These are phyloP conservation scores for Cephus runcator DNA, from an alignment of 2,888 invertebrate genomes.

Conservation along the genomic window DNA sequence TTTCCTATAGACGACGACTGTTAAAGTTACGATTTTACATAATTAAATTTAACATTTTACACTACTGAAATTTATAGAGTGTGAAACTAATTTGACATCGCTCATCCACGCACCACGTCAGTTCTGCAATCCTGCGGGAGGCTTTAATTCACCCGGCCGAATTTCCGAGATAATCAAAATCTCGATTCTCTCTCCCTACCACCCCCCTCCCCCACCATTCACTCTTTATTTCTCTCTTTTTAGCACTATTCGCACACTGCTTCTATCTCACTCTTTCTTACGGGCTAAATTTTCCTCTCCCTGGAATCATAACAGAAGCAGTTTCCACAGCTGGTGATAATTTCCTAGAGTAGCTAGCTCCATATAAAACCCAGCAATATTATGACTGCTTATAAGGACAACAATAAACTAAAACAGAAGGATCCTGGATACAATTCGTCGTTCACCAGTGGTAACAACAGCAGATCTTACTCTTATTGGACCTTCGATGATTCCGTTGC, in stretches of 20 bases:
- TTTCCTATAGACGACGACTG: not conserved
- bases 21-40: not conserved
- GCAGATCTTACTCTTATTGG: not conserved
- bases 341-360: not conserved
- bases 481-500: not conserved
- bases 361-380: not conserved
- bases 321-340: not conserved
- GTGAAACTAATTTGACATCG: not conserved
- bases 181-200: not conserved
- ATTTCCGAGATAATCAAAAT: not conserved
- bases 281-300: not conserved
- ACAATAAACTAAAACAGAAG: not conserved
- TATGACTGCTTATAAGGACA: not conserved
- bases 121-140: not conserved
- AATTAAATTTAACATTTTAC: not conserved
- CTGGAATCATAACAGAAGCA: not conserved
- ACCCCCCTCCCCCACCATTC: too few species aligned
- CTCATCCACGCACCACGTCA: not conserved
- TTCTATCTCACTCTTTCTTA: not conserved
- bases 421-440: not conserved
- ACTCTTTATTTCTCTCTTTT: too few species aligned
- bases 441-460: not conserved
- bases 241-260: too few species aligned
- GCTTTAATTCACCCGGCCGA: not conserved
- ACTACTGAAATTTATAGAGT: not conserved